Conservation (phyloP, 2,888 invertebrate species). For the Blomia tropicalis region DNA sequence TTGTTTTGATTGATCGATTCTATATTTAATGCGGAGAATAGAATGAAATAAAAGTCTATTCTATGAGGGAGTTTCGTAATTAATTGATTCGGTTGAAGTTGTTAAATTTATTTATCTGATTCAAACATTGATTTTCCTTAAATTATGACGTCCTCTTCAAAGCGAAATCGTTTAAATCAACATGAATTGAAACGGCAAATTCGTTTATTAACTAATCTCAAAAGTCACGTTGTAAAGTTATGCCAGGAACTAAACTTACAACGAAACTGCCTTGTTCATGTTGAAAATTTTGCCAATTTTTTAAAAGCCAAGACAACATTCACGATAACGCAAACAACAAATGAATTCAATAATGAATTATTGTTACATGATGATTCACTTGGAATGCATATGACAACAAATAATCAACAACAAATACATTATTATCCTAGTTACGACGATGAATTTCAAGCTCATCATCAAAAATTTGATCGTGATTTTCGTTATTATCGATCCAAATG, state of each 20-base stretch:
- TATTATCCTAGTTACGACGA: not conserved
- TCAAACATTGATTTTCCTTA: too few species aligned
- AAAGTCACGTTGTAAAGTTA: not conserved
- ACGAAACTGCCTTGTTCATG: conserved; percentile 2
- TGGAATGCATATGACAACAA: not conserved
- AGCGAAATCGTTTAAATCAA: not conserved
- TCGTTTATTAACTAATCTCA: not conserved
- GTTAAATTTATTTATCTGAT: too few species aligned
- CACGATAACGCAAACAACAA: not conserved
- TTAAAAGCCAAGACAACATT: not conserved
- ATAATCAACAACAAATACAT: not conserved
- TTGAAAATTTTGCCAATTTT: conserved; percentile 2
- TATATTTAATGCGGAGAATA: too few species aligned
- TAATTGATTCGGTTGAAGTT: too few species aligned
- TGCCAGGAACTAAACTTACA: not conserved
- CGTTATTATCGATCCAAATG: not conserved
- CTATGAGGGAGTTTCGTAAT: too few species aligned
- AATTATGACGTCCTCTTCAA: not conserved
- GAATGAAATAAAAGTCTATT: too few species aligned
- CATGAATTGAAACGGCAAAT: not conserved
- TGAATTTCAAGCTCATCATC: conserved; percentile 10
- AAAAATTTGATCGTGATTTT: conserved; percentile 6
- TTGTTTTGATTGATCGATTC: not conserved
- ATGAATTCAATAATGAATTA: not conserved
- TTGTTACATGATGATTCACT: not conserved